Conservation (phyloP, 2,888 invertebrate species). For the Junonia oenone region DNA sequence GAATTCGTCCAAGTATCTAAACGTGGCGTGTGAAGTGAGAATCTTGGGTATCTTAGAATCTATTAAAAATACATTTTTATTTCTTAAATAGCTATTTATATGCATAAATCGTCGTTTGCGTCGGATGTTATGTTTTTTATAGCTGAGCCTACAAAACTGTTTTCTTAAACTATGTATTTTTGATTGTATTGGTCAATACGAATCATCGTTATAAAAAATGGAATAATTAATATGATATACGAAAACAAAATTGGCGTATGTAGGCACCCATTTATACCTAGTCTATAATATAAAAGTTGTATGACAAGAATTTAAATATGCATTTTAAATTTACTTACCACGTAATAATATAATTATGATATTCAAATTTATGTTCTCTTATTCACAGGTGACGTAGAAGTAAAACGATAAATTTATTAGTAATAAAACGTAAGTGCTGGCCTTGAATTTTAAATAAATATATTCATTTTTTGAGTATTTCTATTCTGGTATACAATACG, state of each 20-base stretch:
- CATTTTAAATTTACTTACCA: not conserved
- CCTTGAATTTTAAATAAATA: not conserved
- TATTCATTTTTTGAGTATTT: not conserved
- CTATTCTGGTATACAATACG: not conserved
- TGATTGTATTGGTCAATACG: slow-evolving; percentile 5
- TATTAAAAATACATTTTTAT: not conserved
- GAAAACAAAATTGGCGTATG: too few relatives aligned
- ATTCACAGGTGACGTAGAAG: not conserved
- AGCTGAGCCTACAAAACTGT: slow-evolving; percentile 7
- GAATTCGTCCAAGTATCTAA: too few relatives aligned
- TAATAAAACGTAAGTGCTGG: slow-evolving; percentile 1
- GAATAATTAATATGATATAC: not conserved
- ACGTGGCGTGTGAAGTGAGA: too few relatives aligned
- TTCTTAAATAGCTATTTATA: slow-evolving; percentile 14
- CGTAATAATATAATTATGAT: not conserved
- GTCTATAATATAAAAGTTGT: too few relatives aligned
- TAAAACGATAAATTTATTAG: slow-evolving; percentile 2
- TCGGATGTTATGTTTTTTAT: slow-evolving; percentile 4
- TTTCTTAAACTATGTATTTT: slow-evolving; percentile 14
- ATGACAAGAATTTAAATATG: not conserved
- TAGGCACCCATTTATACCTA: too few relatives aligned
- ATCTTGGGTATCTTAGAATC: too few relatives aligned
- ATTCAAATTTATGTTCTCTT: not conserved
- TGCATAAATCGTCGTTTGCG: slow-evolving; percentile 5
- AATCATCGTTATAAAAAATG: not conserved